Evolutionary conservation across 1,140 invertebrate genomes (phyloP).

Genomic region (Latrodectus geometricus): DNA sequence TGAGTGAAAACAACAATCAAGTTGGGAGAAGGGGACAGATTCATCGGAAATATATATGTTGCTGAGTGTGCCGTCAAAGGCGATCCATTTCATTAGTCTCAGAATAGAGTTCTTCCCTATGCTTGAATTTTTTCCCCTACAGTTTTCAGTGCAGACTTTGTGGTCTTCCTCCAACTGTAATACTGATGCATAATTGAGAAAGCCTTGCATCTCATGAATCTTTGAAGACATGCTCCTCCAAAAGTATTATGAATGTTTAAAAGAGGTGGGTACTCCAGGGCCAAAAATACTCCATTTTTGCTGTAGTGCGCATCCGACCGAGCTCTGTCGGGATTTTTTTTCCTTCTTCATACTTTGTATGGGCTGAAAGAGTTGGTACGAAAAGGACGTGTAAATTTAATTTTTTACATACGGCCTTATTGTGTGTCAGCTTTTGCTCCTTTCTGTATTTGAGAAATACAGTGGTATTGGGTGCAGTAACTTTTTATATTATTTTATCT

Average conservation of each 20-base stretch:
- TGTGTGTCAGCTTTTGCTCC: too few relatives aligned
- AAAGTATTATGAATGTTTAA: constrained; percentile 52
- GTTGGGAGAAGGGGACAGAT: not conserved
- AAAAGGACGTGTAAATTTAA: too few relatives aligned
- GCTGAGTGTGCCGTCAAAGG: constrained; percentile 9
- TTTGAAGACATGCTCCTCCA: constrained; percentile 33
- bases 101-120: constrained; percentile 2
- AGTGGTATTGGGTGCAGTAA: too few relatives aligned
- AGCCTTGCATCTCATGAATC: constrained; percentile 39
- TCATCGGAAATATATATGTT: constrained; percentile 17
- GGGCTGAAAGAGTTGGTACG: too few relatives aligned
- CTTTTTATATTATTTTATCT: too few relatives aligned
- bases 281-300: not conserved
- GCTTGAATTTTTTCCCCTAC: not conserved
- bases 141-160: not conserved
- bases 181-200: constrained; percentile 54
- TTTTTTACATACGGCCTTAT: too few relatives aligned
- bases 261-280: not conserved
- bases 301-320: not conserved
- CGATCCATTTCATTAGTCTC: constrained; percentile 50
- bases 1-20: not conserved
- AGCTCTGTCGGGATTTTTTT: constrained; percentile 3
- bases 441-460: too few relatives aligned
- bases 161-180: constrained; percentile 4
- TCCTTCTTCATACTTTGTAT: too few relatives aligned